phyloP scores from a whole-genome alignment of 2,797 vertebrate genomes.

The Vipera latastei region DNA sequence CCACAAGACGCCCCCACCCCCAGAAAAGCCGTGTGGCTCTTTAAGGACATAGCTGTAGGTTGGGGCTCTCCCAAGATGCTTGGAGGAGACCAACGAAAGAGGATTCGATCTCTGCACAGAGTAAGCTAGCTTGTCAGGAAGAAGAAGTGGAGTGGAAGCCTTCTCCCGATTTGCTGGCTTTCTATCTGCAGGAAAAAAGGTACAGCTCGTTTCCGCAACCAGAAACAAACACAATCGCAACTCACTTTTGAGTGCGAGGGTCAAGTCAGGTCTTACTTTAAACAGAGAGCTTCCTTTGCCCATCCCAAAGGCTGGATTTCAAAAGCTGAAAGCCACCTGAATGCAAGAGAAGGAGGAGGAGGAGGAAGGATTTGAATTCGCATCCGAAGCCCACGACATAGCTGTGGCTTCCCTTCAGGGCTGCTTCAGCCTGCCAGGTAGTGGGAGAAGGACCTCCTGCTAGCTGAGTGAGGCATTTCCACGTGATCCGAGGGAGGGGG shows the following conservation, averaged over 20 bases:
- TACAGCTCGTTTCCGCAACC: neutral
- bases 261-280: neutral
- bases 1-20: neutral
- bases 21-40: neutral
- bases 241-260: neutral
- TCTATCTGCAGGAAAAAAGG: neutral
- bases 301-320: neutral
- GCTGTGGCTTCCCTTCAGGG: neutral
- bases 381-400: neutral
- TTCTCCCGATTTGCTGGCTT: neutral
- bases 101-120: neutral
- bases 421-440: neutral
- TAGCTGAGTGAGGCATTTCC: neutral
- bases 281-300: neutral
- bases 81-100: too few species aligned
- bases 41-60: neutral
- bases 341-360: neutral
- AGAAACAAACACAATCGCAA: neutral
- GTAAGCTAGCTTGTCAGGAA: neutral
- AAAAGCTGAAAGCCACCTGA: too few species aligned
- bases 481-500: neutral
- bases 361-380: neutral
- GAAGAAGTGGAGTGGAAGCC: neutral
- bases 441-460: slow-evolving; percentile 1
- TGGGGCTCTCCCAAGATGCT: neutral